Conservation (phyloP, 53 echinoderm and acorn worm species). For the Temnopleurus reevesii region DNA sequence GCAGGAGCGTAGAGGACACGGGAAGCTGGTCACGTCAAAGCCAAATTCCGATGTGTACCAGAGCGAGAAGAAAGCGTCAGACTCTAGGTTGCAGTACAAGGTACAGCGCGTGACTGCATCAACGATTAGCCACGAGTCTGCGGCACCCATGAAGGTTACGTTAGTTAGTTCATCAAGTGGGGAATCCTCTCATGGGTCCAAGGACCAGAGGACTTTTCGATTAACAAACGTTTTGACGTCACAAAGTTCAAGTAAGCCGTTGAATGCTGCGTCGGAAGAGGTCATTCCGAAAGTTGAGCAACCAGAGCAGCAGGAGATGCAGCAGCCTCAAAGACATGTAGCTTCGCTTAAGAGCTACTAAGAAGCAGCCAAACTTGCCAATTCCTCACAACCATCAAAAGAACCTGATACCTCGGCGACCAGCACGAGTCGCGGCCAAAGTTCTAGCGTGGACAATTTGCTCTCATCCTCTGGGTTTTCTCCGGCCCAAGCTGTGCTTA, state of each 20-base stretch:
- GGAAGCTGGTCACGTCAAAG: background rate
- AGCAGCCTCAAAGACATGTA: slow-evolving; percentile 40
- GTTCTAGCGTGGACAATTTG: slow-evolving; percentile 53
- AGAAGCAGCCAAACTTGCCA: slow-evolving; percentile 61
- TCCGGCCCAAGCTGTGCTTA: slow-evolving; percentile 23
- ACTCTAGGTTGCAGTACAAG: slow-evolving; percentile 26
- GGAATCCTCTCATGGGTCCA: slow-evolving; percentile 16
- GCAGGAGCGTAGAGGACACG: background rate
- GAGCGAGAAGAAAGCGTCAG: background rate
- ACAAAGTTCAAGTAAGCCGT: background rate
- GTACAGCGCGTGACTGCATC: slow-evolving; percentile 53
- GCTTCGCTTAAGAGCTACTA: slow-evolving; percentile 48
- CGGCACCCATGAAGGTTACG: slow-evolving; percentile 43
- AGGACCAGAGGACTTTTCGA: slow-evolving; percentile 62
- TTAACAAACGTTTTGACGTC: slow-evolving; percentile 58
- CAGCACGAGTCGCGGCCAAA: slow-evolving; percentile 7
- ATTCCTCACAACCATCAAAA: slow-evolving; percentile 17
- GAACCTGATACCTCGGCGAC: background rate
- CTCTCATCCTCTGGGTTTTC: slow-evolving; percentile 37
- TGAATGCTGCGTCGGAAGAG: background rate
- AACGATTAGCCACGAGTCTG: slow-evolving; percentile 39
- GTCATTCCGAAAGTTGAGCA: background rate
- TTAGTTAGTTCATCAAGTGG: slow-evolving; percentile 26
- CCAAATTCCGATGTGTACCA: slow-evolving; percentile 11
- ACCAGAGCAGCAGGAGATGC: background rate